Base-by-base conservation (phyloP, 2,888 invertebrate genomes). In the Apoda limacodes region DNA sequence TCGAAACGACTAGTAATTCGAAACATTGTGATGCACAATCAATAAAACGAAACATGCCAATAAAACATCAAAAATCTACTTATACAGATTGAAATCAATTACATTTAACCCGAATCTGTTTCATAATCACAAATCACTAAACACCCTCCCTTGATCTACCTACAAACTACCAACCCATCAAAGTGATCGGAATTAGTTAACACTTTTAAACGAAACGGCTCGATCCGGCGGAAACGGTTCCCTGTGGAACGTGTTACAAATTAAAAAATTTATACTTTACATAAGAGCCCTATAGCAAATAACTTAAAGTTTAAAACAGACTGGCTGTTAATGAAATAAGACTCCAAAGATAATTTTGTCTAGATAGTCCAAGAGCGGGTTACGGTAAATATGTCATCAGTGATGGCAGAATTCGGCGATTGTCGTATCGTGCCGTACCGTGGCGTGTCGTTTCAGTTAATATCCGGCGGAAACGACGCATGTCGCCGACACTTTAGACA, bases 391-490 rank as follows among this genome's bases (percentile, higher is more conserved):
- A 49, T 74, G 72, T 80, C 78, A 61, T 69, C 75, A 50, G n/a
- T n/a, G n/a, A n/a, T n/a, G n/a, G 51, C 46, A 55, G 57, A 66
- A 57, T 69, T 71, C 68, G 69, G 68, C 49, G 46, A 53, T 37
- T 40, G 46, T 44, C 48, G 47, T 48, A 57, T 60, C 62, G 66
- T 55, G 17, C 7, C 17, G 17, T 7, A 17, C 45, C 40, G 38
- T 39, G 46, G 44, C 48, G 47, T 48, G 57, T 60, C 62, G 66
- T 55, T 58, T 55, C 59, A 66, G 52, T 52, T 61, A 61, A 72
- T 75, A 72, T 78, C 78, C 78, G 76, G 49, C 75, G 78, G 78
- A 80, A 67, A 71, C 60, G 63, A 49, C 42, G 48, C 52, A 52
- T 47, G 52, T 55, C 55, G 45, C 50, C 45, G 55, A 61, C 63